phyloP scores from a whole-genome alignment of 1,140 invertebrate species.

The Neelides sp. region DNA sequence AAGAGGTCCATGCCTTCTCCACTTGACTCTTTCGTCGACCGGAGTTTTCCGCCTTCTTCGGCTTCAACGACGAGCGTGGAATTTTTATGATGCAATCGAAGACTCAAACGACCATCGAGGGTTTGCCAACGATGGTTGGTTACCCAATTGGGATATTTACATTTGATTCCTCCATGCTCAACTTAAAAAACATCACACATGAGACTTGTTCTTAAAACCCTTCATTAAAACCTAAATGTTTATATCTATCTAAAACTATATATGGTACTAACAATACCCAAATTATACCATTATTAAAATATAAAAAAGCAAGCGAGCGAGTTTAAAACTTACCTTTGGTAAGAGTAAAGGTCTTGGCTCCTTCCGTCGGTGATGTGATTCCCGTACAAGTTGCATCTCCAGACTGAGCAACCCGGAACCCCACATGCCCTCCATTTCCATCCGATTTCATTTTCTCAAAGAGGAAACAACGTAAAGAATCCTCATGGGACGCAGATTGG shows the following conservation, averaged over 20 bases:
- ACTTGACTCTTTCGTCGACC: constrained; percentile 7
- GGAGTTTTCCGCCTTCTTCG: background rate
- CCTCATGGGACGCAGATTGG: constrained; percentile 42
- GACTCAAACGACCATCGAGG: constrained; percentile 56
- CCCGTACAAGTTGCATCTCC: constrained; percentile 69
- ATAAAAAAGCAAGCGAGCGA: background rate
- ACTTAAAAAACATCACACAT: constrained; percentile 27
- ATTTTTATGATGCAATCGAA: constrained; percentile 60
- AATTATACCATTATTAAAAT: background rate
- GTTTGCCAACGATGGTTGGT: constrained; percentile 65
- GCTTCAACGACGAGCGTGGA: constrained; percentile 43
- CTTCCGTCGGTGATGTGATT: constrained; percentile 48
- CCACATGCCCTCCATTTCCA: constrained; percentile 31
- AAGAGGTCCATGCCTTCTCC: constrained; percentile 2
- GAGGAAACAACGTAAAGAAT: constrained; percentile 55
- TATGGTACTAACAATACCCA: background rate
- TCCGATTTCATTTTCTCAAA: constrained; percentile 37
- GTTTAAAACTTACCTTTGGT: constrained; percentile 41
- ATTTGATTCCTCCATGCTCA: constrained; percentile 47
- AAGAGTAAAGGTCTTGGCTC: constrained; percentile 49
- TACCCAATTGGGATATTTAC: constrained; percentile 62
- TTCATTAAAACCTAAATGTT: background rate
- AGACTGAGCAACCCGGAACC: constrained; percentile 57
- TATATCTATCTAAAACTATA: background rate
- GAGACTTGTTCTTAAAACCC: constrained; percentile 3